A percentile compares a stretch with the other conserved stretches of the same genome.
These are phyloP conservation scores for Parazoanthus swiftii DNA, from an alignment of 92 coral and sea anemone genomes.

Conservation along the genomic window DNA sequence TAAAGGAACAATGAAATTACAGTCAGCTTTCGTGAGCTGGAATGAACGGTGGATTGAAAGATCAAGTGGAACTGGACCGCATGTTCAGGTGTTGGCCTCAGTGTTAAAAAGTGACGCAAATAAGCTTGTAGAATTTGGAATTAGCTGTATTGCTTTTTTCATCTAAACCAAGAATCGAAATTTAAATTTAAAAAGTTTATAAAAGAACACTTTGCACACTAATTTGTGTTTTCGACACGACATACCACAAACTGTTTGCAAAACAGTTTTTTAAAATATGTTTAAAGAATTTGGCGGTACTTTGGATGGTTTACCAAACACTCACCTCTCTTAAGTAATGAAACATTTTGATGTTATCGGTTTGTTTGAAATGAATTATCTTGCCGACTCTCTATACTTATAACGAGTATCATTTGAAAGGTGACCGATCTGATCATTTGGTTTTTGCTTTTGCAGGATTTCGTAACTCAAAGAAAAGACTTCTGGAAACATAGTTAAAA, in stretches of 20 bases:
- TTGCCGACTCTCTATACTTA: not conserved
- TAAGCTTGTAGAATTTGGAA: not conserved
- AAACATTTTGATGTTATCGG: not conserved
- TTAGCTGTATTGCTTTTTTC: not conserved
- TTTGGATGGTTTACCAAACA: not conserved
- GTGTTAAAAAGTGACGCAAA: not conserved
- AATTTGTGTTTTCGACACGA: not conserved
- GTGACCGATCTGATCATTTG: not conserved
- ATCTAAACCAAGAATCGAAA: not conserved
- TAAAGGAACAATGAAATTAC: not conserved
- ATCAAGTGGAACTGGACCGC: not conserved
- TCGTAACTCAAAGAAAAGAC: no score
- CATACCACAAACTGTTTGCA: not conserved
- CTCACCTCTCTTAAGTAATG: not conserved
- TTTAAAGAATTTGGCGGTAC: no score
- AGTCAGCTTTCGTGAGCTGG: not conserved
- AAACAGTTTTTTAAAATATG: no score
- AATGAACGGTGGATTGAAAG: not conserved
- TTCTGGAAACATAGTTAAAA: no score
- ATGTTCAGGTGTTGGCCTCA: conserved; percentile 1
- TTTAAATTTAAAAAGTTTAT: not conserved
- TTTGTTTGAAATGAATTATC: not conserved
- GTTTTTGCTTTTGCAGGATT: no score
- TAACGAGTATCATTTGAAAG: not conserved
- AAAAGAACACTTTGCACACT: not conserved